Percentiles rank a stretch among this genome's conserved stretches.
Conservation (phyloP, 2,113 vertebrate species). For the Microcebus tavaratra region DNA sequence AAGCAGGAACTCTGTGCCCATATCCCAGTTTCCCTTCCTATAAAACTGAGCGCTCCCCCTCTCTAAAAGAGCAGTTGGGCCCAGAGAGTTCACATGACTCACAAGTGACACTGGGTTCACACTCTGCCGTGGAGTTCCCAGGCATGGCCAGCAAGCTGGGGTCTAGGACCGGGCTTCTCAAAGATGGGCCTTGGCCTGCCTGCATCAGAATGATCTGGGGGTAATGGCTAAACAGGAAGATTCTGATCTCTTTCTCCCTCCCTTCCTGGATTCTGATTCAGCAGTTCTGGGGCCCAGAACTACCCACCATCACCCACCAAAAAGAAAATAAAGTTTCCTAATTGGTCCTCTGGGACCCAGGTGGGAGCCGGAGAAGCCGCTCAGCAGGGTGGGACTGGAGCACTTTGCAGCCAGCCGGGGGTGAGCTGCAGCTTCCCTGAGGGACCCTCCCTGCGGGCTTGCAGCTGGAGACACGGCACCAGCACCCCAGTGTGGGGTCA, state of each 20-base stretch:
- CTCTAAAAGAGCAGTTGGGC: not conserved
- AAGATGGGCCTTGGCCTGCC: not conserved
- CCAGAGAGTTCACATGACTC: not conserved
- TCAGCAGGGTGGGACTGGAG: not conserved
- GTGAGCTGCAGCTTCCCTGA: not conserved
- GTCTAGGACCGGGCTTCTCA: not conserved
- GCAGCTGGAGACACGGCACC: not conserved
- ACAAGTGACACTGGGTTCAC: not conserved
- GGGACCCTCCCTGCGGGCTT: not conserved
- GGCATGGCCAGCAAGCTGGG: not conserved
- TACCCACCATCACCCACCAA: not conserved
- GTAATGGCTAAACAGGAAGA: not conserved
- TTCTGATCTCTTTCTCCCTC: not conserved
- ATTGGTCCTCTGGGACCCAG: conserved; percentile 34
- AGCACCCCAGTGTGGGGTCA: not conserved
- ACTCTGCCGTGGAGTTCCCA: not conserved
- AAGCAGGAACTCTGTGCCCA: not conserved
- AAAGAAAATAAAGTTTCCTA: conserved; percentile 25
- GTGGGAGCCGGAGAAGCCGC: not conserved
- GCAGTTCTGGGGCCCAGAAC: conserved; percentile 8
- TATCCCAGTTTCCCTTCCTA: not conserved
- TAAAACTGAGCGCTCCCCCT: not conserved
- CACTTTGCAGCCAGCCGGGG: not conserved
- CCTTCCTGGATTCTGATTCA: not conserved
- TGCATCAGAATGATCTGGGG: not conserved